These are phyloP conservation scores for Tinamus guttatus DNA, from an alignment of 2,113 vertebrate species.

Conservation along the genomic window DNA sequence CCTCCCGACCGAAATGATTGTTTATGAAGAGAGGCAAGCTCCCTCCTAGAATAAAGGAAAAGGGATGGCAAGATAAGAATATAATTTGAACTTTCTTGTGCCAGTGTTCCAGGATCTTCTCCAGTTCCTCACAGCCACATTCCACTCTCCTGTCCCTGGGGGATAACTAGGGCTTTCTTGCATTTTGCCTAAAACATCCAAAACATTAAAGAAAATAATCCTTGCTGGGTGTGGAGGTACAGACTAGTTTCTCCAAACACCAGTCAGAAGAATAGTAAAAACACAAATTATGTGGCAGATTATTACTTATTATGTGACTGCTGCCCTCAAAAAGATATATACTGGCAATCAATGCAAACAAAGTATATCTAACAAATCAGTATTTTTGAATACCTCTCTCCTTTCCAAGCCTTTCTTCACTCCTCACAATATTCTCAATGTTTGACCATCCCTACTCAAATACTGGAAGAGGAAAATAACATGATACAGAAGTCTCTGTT, in stretches of 20 bases:
- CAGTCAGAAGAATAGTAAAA: conserved; percentile 21
- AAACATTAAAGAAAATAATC: neutral
- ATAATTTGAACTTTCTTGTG: neutral
- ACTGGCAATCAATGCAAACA: conserved; percentile 27
- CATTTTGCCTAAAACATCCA: neutral
- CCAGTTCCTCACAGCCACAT: neutral
- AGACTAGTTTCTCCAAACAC: neutral
- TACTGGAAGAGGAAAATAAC: conserved; percentile 35
- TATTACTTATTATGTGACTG: conserved; percentile 31
- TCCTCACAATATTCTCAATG: neutral
- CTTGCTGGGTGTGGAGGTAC: neutral
- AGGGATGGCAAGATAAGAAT: neutral
- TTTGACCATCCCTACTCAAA: conserved; percentile 62
- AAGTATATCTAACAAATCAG: neutral
- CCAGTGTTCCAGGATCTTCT: neutral
- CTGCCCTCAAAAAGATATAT: conserved; percentile 14
- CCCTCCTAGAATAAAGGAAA: neutral
- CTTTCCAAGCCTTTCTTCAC: neutral
- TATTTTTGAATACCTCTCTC: neutral
- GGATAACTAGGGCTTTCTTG: neutral
- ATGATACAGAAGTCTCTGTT: conserved; percentile 53
- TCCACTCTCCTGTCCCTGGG: neutral
- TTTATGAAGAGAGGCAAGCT: accelerated
- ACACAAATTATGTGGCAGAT: neutral
- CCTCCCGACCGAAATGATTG: neutral